Base-by-base conservation (phyloP, 2,113 vertebrate genomes). In the Phrynosoma blainvillii region DNA sequence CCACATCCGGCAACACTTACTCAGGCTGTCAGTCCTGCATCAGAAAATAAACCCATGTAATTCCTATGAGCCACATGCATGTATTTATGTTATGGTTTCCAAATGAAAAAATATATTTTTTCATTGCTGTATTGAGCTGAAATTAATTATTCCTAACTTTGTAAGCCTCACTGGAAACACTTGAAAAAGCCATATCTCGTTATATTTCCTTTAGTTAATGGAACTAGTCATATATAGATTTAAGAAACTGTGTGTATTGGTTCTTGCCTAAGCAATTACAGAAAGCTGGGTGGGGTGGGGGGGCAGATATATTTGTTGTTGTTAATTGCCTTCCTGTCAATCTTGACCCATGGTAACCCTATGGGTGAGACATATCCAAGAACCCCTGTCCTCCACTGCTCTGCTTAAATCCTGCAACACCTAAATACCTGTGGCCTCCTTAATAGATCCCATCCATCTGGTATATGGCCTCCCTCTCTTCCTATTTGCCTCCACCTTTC, bases 1-100 rank as follows among this genome's bases (percentile, higher is more conserved):
- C 96, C 97, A 97, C 97, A 98, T 98, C 97, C 97, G 97, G 96
- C 93, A 76, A 93, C 88, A 87, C 84, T 73, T 47, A 84, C 94
- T 93, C 66, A 85, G 92, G 86, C 52, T 40, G 70, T 65, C 84
- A 87, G 74, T 65, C 74, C 84, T 73, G 66, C 84, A 27, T 12
- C 66, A 79, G 65, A 59, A 92, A 92, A 85, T 3, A 32, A 30
- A 56, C 36, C 13, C 25, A 76, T 36, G 42, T n/a, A 52, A n/a
- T 84, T 85, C 74, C 27, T 66, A 89, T 66, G 27, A 89, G 78
- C 79, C 1, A 1, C 21, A 36, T 78, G 40, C 16, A 27, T 42
- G 32, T 47, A 79, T n/a, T 0, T 7, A 23, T 86, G 47, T 81
- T 73, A 0, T 30, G 85, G 5, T 27, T 78, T 2, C 11, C 40